Base-by-base conservation (phyloP, 2,888 invertebrate genomes). In the Cremastobaeus sp. region DNA sequence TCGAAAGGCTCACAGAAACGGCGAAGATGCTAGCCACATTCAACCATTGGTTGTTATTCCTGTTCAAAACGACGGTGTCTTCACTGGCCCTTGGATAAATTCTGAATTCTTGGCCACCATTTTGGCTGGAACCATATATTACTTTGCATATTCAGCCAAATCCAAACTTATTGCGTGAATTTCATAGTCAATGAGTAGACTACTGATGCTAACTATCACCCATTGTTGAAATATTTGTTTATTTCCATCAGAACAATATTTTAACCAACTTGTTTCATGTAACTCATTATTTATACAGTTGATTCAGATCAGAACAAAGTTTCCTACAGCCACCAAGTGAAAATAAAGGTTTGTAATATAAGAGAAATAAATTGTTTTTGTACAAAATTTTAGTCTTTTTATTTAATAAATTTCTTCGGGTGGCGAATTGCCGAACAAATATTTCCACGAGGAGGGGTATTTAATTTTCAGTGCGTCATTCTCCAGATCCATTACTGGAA, bases 51-150 rank as follows among this genome's bases (percentile, higher is more conserved):
- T 93, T 62, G 92, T 92, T 21, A 91, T 96, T 15, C 90, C 91
- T 43, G 88, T 96, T 5, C 91, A 92, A 78, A 93, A 95, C 81
- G 91, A 93, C 55, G 93, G 94, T 84, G 94, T 96, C 48, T 97
- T 96, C 89, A 93, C 92, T 74, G 98, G 98, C 0, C 96, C 96
- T 1, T 95, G 95, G 94, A 91, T 98, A 55, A 96, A 96, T 88
- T 96, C 96, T 0, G 97, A 98, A 89, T 92, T 96, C 32, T 89
- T 98, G 48, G 98, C 97, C 5, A 94, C 95, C 3, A 89, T 92
- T 9, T 88, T 95, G 0, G 94, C 96, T 1, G 90, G 93, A 72
- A 86, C 94, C 11, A 92, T 97, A 6, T 95, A 95, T 41, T 97
- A 97, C 88, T 91, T 95, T 66, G 98, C 98, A 0, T 92, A 96